Conservation (phyloP, 2,113 vertebrate genomes). For the Nothobranchius furzeri region DNA sequence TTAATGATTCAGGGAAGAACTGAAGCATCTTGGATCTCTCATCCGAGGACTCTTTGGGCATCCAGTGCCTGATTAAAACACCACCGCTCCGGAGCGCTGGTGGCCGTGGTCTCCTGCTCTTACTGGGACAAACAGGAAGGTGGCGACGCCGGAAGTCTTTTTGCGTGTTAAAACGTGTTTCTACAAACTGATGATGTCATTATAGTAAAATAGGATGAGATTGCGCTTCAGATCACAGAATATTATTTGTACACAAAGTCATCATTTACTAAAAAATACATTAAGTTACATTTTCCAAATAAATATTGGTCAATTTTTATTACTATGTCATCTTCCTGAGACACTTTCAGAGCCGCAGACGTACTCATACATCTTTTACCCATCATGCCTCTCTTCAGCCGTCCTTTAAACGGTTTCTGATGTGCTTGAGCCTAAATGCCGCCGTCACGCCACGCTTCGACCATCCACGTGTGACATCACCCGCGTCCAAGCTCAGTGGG, state of each 20-base stretch:
- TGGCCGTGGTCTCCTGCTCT: background rate
- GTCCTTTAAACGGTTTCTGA: slow-evolving; percentile 5
- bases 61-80: slow-evolving; percentile 45
- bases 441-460: slow-evolving; percentile 35
- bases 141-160: slow-evolving; percentile 16
- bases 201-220: slow-evolving; percentile 38
- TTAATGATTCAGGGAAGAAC: slow-evolving; percentile 64
- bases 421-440: background rate
- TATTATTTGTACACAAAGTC: slow-evolving; percentile 54
- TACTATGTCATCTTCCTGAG: slow-evolving; percentile 62
- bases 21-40: slow-evolving; percentile 54
- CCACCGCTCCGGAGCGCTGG: slow-evolving; percentile 18
- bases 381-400: background rate
- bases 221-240: slow-evolving; percentile 54
- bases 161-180: slow-evolving; percentile 13
- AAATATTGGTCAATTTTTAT: slow-evolving; percentile 69
- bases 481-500: slow-evolving; percentile 36
- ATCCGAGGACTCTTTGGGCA: slow-evolving; percentile 60
- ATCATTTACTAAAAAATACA: slow-evolving; percentile 53
- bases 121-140: slow-evolving; percentile 29
- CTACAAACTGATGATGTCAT: slow-evolving; percentile 7
- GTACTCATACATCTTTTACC: slow-evolving; percentile 13
- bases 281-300: slow-evolving; percentile 61
- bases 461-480: slow-evolving; percentile 41
- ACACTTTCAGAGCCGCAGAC: slow-evolving; percentile 33